These are phyloP conservation scores for Corynorhinus townsendii DNA, from an alignment of 2,113 vertebrate species.

Conservation along the genomic window DNA sequence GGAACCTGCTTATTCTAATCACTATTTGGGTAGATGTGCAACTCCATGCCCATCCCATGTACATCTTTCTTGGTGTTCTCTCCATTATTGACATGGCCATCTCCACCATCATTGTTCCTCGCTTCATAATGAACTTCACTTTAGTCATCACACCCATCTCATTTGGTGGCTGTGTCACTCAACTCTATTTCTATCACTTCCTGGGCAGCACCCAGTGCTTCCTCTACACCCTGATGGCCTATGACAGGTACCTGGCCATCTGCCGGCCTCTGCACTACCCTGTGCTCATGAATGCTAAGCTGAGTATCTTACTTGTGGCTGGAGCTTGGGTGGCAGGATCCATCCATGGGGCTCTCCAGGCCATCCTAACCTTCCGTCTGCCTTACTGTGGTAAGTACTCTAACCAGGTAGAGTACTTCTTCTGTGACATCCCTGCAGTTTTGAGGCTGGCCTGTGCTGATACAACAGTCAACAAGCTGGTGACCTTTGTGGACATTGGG, in stretches of 20 bases:
- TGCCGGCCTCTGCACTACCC: constrained; percentile 78
- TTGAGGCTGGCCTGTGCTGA: constrained; percentile 70
- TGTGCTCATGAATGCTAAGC: constrained; percentile 74
- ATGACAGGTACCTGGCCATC: constrained; percentile 79
- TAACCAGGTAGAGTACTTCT: constrained; percentile 71
- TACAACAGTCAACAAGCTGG: constrained; percentile 41
- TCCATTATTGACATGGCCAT: constrained; percentile 75
- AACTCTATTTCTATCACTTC: constrained; percentile 77
- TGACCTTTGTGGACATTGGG: constrained; percentile 62
- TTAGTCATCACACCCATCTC: constrained; percentile 64
- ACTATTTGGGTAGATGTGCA: constrained; percentile 49
- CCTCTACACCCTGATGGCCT: constrained; percentile 82
- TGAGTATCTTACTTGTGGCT: constrained; percentile 47
- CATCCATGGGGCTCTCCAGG: constrained; percentile 58
- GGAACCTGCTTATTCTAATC: constrained; percentile 69
- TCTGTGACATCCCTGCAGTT: constrained; percentile 73
- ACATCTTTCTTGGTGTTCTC: constrained; percentile 72
- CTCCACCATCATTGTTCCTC: constrained; percentile 68
- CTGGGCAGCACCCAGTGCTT: constrained; percentile 68
- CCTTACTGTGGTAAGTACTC: constrained; percentile 73
- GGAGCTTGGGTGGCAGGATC: constrained; percentile 71
- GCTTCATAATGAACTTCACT: constrained; percentile 60
- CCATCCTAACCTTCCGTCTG: constrained; percentile 61
- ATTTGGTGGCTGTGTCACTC: constrained; percentile 73
- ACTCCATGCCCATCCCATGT: constrained; percentile 71